A percentile compares a stretch with the other conserved stretches of the same genome.
phyloP scores from a whole-genome alignment of 2,113 vertebrate genomes.

The Perca schrenkii region DNA sequence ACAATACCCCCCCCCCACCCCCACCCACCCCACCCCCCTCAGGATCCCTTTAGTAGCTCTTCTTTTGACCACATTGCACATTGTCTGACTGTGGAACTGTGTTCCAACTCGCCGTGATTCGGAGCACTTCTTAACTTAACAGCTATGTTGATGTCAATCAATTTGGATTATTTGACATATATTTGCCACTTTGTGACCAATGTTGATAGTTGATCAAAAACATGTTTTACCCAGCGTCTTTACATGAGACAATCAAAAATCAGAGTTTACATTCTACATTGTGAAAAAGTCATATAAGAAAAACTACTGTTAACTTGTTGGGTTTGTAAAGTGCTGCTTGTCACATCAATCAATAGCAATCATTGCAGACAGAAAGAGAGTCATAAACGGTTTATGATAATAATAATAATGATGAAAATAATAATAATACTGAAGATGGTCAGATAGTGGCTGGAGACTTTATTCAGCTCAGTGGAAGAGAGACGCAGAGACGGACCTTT shows the following conservation, averaged over 20 bases:
- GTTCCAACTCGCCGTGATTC: not conserved
- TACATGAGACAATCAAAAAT: slow-evolving; percentile 47
- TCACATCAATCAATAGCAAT: not conserved
- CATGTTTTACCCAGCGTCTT: not conserved
- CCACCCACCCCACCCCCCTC: too few species aligned
- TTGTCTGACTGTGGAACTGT: not conserved
- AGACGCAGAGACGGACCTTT: too few species aligned
- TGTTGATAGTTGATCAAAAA: not conserved
- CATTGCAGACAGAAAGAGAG: not conserved
- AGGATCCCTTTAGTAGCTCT: not conserved
- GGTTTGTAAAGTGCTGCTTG: not conserved
- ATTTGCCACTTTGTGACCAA: not conserved
- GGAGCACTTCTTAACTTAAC: not conserved
- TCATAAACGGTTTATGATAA: not conserved
- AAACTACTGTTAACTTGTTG: not conserved
- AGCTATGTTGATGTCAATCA: not conserved
- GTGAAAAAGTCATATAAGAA: not conserved
- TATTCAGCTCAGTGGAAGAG: too few species aligned
- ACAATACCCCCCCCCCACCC: too few species aligned
- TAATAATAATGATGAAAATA: too few species aligned
- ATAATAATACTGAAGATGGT: too few species aligned
- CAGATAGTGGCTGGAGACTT: too few species aligned
- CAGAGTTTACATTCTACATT: not conserved
- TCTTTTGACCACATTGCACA: not conserved
- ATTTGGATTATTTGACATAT: not conserved